A percentile compares a stretch with the other conserved stretches of the same genome.
phyloP scores from a whole-genome alignment of 2,888 invertebrate species.

The Creontiades dilutus region DNA sequence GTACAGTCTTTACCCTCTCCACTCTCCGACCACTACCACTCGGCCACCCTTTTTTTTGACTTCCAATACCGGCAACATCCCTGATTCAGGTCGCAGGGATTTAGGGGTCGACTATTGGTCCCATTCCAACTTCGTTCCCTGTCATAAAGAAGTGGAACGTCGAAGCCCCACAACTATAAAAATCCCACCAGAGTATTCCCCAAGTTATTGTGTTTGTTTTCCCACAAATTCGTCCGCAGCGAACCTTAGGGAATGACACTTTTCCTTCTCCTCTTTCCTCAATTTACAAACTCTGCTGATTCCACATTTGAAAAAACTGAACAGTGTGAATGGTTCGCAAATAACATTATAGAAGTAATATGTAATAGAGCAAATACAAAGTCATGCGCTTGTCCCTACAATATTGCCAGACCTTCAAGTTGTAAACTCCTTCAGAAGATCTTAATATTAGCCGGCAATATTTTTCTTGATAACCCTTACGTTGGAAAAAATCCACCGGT shows the following conservation, averaged over 20 bases:
- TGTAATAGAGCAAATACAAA: no score
- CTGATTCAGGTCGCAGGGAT: constrained; percentile 64
- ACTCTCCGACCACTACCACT: not conserved
- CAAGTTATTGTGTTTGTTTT: constrained; percentile 64
- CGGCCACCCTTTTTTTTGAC: not conserved
- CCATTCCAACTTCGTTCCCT: constrained; percentile 50
- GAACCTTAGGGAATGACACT: constrained; percentile 30
- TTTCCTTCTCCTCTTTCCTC: not conserved
- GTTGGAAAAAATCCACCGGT: no score
- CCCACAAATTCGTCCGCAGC: constrained; percentile 28
- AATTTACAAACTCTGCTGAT: no score
- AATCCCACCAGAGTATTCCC: constrained; percentile 25
- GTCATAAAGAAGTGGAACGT: constrained; percentile 47
- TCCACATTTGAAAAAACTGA: no score
- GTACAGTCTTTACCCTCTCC: not conserved
- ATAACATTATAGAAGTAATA: no score
- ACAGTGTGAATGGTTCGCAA: no score
- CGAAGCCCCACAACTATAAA: constrained; percentile 12
- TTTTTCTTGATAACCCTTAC: no score
- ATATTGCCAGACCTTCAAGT: no score
- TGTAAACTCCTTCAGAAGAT: no score
- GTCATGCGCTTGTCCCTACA: no score
- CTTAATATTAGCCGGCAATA: no score
- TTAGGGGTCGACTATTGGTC: constrained; percentile 55
- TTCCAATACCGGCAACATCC: constrained; percentile 33